Evolutionary conservation across 1,140 invertebrate species (phyloP), one percentile per base, ranked within the genome.

Genomic region (Bombus superbus): DNA sequence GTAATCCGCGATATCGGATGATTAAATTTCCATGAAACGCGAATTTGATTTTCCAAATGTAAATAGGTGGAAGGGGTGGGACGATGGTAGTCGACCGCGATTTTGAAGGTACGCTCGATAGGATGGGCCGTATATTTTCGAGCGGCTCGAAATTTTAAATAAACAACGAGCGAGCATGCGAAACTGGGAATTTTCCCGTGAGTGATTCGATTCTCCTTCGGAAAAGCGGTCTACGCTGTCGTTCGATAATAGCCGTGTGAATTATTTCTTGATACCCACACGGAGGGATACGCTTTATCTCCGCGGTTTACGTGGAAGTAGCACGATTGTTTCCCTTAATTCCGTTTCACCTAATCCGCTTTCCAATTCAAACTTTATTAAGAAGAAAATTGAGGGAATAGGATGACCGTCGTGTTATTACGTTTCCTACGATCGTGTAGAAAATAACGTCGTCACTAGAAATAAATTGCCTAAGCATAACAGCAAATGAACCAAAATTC

Each of bases 91-190:
- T 40, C 71, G 57, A 47, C 57, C 71, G 25, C 57, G 32, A 64
- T 64, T 62, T 53, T 6, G 11, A 35, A n/a, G 13, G 53, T 57
- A 35, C 38, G 59, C 44, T 74, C 53, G 32, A 81, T 81, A 42
- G 18, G 2, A 10, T 10, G 8, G 13, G 22, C 10, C 11, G 66
- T 66, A 68, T 78, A 74, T 47, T 73, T 59, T 64, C 72, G 32
- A 18, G 22, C 42, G 73, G 77, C 35, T 81, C 40, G 77, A 88
- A 88, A 86, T 82, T 79, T 88, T 86, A 89, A 88, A 89, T 88
- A 88, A 88, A 89, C 87, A 84, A 42, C 82, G 76, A 73, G 47
- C 62, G 73, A 38, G 11, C 22, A 59, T 25, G 44, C 47, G 66
- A 68, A 77, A 68, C 32, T 28, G 42, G 73, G 9, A 59, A 86